phyloP scores from a whole-genome alignment of 2,113 vertebrate genomes.

The Lagopus leucura region DNA sequence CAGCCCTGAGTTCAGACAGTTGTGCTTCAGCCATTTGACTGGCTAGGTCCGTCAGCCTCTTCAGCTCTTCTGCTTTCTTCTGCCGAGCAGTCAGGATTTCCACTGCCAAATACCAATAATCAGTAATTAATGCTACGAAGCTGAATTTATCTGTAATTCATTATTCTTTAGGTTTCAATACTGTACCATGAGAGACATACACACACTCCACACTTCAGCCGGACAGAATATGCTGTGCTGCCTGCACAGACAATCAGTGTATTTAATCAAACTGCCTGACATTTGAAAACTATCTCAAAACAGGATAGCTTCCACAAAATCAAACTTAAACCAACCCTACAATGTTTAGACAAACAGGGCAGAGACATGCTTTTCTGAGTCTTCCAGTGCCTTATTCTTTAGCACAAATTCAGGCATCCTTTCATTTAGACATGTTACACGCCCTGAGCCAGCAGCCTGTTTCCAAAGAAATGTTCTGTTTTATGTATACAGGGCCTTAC shows the following conservation, averaged over 20 bases:
- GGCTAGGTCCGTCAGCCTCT: constrained; percentile 81
- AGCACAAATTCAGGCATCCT: not conserved
- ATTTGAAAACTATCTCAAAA: not conserved
- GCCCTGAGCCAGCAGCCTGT: not conserved
- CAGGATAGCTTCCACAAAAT: not conserved
- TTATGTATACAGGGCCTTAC: not conserved
- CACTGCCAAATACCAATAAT: constrained; percentile 76
- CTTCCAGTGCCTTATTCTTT: not conserved
- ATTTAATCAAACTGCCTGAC: not conserved
- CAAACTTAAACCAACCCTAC: not conserved
- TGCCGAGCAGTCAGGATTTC: constrained; percentile 84
- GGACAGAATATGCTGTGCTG: not conserved
- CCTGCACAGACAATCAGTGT: not conserved
- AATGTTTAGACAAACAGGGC: not conserved
- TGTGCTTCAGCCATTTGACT: constrained; percentile 84
- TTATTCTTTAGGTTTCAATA: not conserved
- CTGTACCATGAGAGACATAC: not conserved
- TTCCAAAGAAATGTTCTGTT: not conserved
- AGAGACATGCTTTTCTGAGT: not conserved
- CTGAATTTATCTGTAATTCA: not conserved
- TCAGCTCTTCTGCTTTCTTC: constrained; percentile 85
- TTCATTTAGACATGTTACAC: not conserved
- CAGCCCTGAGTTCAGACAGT: constrained; percentile 83
- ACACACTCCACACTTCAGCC: not conserved
- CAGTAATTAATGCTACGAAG: constrained; percentile 27